Base-by-base conservation (phyloP, 2,797 vertebrate genomes). In the Onychomys leucogaster region DNA sequence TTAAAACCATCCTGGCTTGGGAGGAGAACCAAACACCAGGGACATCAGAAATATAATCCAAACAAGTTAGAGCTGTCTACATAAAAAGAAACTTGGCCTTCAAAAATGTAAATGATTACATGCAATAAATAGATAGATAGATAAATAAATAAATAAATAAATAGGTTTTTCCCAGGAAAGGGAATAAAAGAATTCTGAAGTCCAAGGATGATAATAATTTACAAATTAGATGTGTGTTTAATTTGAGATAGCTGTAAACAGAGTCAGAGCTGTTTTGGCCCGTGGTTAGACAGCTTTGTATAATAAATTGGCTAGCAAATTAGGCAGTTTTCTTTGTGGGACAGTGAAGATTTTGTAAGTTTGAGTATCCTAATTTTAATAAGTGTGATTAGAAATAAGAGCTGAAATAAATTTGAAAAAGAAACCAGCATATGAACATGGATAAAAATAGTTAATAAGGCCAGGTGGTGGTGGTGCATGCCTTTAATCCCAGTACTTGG, bases 81-180 rank as follows among this genome's bases (percentile, higher is more conserved):
- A 98, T 97, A 78, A 98, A 98, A 97, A 96, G 96, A 96, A 97
- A 95, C 67, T 96, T 96, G 97, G 91, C 97, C 97, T 98, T 98
- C 92, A 61, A 96, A 97, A 97, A 98, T 98, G 97, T 95, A 98
- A 97, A 98, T 98, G 76, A 97, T 78, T 96, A 71, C 80, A 95
- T 91, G 89, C 23, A 87, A 93, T 89, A 89, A 95, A 95, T 52
- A 52, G 52, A 52, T 52, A 49, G 13, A 52, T 52, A 52, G 52
- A 52, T 46, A 46, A 46, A 46, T 46, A 46, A 46, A 46, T 52
- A 52, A 52, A 52, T 52, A 52, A 52, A 52, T 52, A 71, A 86
- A 89, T 94, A 89, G 97, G 87, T 97, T 88, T 63, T 96, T 97
- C 90, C 71, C 71, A 96, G 81, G 84, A 91, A 96, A 34, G 96